phyloP scores from a whole-genome alignment of 2,113 vertebrate species.

The Lonchura striata region DNA sequence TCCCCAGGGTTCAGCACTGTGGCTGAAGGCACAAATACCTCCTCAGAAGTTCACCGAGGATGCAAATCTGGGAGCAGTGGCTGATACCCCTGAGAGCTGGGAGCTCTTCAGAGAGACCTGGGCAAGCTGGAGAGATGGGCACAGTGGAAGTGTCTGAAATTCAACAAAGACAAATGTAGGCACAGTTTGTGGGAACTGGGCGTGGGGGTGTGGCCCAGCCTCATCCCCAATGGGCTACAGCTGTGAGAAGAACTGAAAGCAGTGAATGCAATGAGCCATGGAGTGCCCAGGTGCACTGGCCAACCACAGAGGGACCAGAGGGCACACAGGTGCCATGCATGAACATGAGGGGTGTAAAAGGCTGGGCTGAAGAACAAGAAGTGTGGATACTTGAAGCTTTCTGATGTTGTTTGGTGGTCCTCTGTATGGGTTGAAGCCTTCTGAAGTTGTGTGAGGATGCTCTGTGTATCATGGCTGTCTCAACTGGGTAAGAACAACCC shows the following conservation, averaged over 20 bases:
- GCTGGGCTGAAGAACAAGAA: rapidly evolving
- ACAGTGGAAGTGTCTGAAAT: neutral
- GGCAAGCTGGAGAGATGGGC: neutral
- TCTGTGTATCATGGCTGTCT: too few species aligned
- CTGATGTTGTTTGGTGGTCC: rapidly evolving
- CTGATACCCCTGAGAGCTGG: neutral
- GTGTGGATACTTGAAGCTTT: rapidly evolving
- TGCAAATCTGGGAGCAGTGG: neutral
- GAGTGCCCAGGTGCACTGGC: neutral
- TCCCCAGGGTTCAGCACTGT: too few species aligned
- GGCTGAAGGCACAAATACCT: neutral
- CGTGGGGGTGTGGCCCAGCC: neutral
- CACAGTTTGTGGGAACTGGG: neutral
- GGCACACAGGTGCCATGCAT: neutral
- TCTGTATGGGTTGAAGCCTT: neutral
- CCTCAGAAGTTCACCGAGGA: neutral
- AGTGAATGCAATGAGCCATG: neutral
- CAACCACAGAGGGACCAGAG: neutral
- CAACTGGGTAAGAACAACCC: neutral
- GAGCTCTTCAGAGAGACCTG: too few species aligned
- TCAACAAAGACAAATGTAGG: neutral
- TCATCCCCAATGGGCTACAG: neutral
- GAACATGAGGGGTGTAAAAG: neutral
- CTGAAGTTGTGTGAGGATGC: rapidly evolving
- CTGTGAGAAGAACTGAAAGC: neutral